These are phyloP conservation scores for Pelodytes ibericus DNA, from an alignment of 2,797 vertebrate genomes.

Conservation along the genomic window DNA sequence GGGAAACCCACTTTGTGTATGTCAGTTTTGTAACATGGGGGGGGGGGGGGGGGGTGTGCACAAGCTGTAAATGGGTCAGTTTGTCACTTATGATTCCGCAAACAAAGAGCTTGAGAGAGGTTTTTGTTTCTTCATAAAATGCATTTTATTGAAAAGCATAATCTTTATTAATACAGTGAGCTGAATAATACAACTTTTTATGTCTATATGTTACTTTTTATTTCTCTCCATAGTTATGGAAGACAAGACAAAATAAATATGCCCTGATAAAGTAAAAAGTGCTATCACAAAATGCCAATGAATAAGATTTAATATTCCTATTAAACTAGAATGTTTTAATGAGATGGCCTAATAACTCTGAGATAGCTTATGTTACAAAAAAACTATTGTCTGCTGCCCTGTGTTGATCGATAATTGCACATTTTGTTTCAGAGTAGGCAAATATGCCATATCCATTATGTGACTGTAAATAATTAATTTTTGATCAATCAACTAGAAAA, in stretches of 20 bases:
- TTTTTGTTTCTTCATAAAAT: too few relatives aligned
- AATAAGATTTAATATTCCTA: background rate
- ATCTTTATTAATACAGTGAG: too few relatives aligned
- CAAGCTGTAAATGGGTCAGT: too few relatives aligned
- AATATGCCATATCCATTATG: slow-evolving; percentile 70
- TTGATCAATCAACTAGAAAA: slow-evolving; percentile 76
- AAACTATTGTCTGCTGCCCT: slow-evolving; percentile 72
- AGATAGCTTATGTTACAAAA: background rate
- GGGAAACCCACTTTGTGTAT: too few relatives aligned
- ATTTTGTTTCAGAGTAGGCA: slow-evolving; percentile 67
- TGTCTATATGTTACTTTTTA: background rate
- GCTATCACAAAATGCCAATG: background rate
- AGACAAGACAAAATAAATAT: background rate
- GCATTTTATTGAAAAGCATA: too few relatives aligned
- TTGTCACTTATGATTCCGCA: too few relatives aligned
- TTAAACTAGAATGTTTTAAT: too few relatives aligned
- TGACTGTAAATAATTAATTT: slow-evolving; percentile 87
- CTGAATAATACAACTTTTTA: too few relatives aligned
- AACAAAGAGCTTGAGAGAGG: too few relatives aligned
- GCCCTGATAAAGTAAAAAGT: background rate
- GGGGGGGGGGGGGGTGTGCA: too few relatives aligned
- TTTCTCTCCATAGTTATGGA: background rate
- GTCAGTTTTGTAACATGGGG: too few relatives aligned
- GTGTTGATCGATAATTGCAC: slow-evolving; percentile 75
- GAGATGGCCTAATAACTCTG: background rate